Evolutionary conservation across 2,797 vertebrate species (phyloP).

Genomic region (Tamandua tetradactyla): DNA sequence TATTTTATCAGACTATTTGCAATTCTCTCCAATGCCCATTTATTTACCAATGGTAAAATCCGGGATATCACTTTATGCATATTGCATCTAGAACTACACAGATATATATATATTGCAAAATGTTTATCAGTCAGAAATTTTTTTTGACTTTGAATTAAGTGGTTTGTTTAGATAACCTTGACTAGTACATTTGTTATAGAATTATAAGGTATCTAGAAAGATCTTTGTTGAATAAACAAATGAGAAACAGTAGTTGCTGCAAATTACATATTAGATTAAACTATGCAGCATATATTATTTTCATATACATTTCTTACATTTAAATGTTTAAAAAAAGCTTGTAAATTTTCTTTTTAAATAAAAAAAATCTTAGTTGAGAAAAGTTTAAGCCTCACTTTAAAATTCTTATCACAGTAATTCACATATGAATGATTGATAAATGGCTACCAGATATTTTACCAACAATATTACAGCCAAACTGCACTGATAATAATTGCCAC

Average conservation of each 20-base stretch:
- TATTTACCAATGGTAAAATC: background rate
- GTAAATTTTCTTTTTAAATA: constrained; percentile 43
- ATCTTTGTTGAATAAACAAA: background rate
- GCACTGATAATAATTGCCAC: background rate
- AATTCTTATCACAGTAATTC: background rate
- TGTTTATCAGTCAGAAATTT: too few species aligned
- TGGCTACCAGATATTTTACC: background rate
- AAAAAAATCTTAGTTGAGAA: constrained; percentile 32
- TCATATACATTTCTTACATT: too few species aligned
- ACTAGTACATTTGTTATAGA: background rate
- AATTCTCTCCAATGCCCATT: background rate
- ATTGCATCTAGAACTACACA: background rate
- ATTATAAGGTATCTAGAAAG: background rate
- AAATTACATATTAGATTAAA: constrained; percentile 10
- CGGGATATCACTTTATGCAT: background rate
- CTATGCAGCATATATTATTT: background rate
- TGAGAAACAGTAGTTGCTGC: constrained; percentile 27
- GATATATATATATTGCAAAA: background rate
- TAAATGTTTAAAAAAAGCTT: background rate
- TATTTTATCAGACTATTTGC: background rate
- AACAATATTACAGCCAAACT: constrained; percentile 16
- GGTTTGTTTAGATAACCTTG: constrained; percentile 18
- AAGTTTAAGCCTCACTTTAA: background rate
- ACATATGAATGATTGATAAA: background rate
- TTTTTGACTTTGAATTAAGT: constrained; percentile 6